These are phyloP conservation scores for Caenorhabditis imperialis DNA, from an alignment of 2,888 invertebrate genomes.

Conservation along the genomic window DNA sequence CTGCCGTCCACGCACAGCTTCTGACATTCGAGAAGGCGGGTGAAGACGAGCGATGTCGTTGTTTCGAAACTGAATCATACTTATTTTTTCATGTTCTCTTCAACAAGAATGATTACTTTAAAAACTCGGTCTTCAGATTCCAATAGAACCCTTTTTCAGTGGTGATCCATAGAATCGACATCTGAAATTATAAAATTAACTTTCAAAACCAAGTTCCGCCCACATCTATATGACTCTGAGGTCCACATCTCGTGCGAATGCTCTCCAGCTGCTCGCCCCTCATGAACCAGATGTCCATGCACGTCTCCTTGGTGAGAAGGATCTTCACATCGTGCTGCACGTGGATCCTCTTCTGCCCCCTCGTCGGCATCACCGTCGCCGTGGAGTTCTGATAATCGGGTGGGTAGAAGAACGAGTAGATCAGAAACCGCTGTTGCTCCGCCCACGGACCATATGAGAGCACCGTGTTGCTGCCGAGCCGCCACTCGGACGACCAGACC, in stretches of 20 bases:
- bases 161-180: slow-evolving; percentile 95
- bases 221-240: slow-evolving; percentile 92
- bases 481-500: slow-evolving; percentile 73
- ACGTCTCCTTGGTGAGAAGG: slow-evolving; percentile 91
- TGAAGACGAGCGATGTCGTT: slow-evolving; percentile 93
- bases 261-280: slow-evolving; percentile 92
- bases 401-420: slow-evolving; percentile 96
- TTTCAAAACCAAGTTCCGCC: neutral
- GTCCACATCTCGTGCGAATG: slow-evolving; percentile 93
- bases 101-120: slow-evolving; percentile 16
- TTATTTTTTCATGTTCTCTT: slow-evolving; percentile 1
- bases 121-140: slow-evolving; percentile 45
- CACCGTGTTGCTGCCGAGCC: slow-evolving; percentile 92
- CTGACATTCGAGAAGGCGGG: slow-evolving; percentile 93
- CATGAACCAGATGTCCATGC: slow-evolving; percentile 95
- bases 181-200: slow-evolving; percentile 77
- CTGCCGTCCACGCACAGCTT: slow-evolving; percentile 91
- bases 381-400: slow-evolving; percentile 77
- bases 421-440: slow-evolving; percentile 93
- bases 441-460: slow-evolving; percentile 99
- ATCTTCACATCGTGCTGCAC: slow-evolving; percentile 83
- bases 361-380: slow-evolving; percentile 56
- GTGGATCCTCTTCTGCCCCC: slow-evolving; percentile 65
- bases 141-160: slow-evolving; percentile 89
- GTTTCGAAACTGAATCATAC: slow-evolving; percentile 91